phyloP scores from a whole-genome alignment of 2,888 invertebrate species.

The Kryphioiulus occultus region DNA sequence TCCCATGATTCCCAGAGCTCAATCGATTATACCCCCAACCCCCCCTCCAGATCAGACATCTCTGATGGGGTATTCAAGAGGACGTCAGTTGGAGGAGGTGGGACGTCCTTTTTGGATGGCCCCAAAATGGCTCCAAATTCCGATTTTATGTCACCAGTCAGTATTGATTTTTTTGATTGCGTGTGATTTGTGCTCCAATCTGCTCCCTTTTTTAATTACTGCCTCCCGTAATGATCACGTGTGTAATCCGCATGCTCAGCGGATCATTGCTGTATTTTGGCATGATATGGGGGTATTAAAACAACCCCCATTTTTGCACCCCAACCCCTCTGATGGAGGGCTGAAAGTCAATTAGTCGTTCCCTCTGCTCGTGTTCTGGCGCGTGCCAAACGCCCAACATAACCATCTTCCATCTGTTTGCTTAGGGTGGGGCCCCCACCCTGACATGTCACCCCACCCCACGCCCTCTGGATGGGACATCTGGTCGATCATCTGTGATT shows the following conservation, averaged over 20 bases:
- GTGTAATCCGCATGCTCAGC: not conserved
- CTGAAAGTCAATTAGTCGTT: constrained; percentile 37
- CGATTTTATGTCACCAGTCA: not conserved
- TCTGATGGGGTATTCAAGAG: no score
- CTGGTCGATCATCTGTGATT: not conserved
- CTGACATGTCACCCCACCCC: not conserved
- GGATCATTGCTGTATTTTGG: not conserved
- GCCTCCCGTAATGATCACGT: not conserved
- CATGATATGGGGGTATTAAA: not conserved
- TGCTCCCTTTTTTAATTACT: not conserved
- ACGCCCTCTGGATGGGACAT: not conserved
- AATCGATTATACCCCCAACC: not conserved
- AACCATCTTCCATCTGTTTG: constrained; percentile 27
- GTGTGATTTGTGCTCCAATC: not conserved
- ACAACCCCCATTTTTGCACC: not conserved
- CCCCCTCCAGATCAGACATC: not conserved
- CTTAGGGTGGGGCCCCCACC: not conserved
- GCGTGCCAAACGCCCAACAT: constrained; percentile 39
- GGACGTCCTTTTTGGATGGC: not conserved
- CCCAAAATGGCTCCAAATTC: not conserved
- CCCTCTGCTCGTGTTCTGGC: not conserved
- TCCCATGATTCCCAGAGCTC: not conserved
- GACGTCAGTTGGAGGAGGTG: no score
- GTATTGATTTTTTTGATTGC: not conserved
- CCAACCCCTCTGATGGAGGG: not conserved